Evolutionary conservation across 2,888 invertebrate genomes (phyloP).

Genomic region (Ditula angustiorana): DNA sequence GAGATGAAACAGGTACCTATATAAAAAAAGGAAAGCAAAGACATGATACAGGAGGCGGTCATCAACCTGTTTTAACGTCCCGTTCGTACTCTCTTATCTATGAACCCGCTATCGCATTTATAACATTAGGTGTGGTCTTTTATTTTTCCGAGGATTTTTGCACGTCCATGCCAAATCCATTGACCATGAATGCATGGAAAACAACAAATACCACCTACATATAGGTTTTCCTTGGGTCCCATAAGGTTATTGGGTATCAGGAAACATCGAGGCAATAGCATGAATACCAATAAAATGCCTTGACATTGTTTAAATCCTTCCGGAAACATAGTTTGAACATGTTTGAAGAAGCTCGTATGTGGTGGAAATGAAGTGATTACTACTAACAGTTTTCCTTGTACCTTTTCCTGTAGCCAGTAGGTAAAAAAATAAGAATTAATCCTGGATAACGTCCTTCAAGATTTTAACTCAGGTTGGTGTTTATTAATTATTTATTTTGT

Average conservation of each 20-base stretch:
- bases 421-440: background rate
- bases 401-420: background rate
- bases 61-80: no score
- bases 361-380: background rate
- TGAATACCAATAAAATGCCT: slow-evolving; percentile 7
- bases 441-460: background rate
- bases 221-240: background rate
- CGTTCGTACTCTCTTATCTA: no score
- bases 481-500: no score
- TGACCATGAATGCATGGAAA: background rate
- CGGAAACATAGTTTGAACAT: background rate
- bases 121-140: no score
- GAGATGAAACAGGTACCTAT: no score
- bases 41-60: no score
- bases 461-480: background rate
- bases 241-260: background rate
- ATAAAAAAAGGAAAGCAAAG: no score
- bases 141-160: no score
- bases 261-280: background rate
- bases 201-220: background rate
- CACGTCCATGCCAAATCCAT: background rate
- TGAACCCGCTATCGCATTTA: no score
- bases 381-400: background rate
- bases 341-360: no score
- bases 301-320: background rate